Evolutionary conservation across 1,140 invertebrate species (phyloP), one percentile per base, ranked within the genome.

Genomic region (Prorops nasuta): DNA sequence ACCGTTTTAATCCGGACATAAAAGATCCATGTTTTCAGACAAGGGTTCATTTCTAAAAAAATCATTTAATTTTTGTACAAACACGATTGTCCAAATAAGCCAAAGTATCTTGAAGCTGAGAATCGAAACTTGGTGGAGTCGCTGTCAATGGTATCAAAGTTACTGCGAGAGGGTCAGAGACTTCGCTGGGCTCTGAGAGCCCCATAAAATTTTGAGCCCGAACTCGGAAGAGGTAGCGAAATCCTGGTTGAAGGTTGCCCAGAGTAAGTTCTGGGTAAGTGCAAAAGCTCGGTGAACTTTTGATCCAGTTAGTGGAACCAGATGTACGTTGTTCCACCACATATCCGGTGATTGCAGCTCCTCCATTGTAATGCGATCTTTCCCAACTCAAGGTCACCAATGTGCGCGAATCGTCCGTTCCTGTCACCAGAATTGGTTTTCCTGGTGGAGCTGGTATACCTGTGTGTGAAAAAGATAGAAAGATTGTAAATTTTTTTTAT

Each of bases 371-470:
- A 24, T 79, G 71, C 22, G 94, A 91, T 24, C 87, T 82, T 46
- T 84, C 82, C 94, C 94, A 96, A 54, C 86, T 82, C 42, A 98
- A 82, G 17, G 90, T 90, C 2, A 94, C 87, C n/a, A 93, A 86
- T 12, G 90, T 88, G 60, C 89, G 87, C 20, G 86, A 80, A 17
- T 86, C 83, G 15, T 82, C 80, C 43, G 80, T 74, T n/a, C 80
- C 80, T 7, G 86, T 82, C 37, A 86, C 81, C 16, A 91, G 77
- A 45, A 86, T 80, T 12, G 90, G 90, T 59, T 89, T 88, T 9
- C 90, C 89, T 8, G 91, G 90, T 37, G 84, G 79, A 21, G 82
- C 81, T 42, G 90, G 89, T 48, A 86, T 80, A 59, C 88, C 90
- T 92, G 76, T 28, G 4, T 6, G 10, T 28, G 24, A 28, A 28